These are phyloP conservation scores for Melanotaenia boesemani DNA, from an alignment of 2,797 vertebrate species.

Conservation along the genomic window DNA sequence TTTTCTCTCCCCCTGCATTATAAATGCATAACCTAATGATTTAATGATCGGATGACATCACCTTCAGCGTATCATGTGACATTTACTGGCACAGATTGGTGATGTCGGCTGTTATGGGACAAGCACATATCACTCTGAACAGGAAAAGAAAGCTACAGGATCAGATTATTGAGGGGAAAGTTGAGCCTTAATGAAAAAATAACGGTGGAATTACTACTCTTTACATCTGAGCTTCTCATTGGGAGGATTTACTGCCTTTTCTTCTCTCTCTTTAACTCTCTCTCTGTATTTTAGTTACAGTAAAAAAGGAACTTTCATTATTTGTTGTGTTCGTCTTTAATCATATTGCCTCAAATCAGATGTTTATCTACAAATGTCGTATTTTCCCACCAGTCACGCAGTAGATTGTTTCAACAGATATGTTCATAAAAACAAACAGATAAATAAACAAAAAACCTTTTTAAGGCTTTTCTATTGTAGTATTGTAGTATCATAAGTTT, in stretches of 20 bases:
- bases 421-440: neutral
- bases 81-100: constrained; percentile 64
- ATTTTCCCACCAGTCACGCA: neutral
- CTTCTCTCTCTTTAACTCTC: fast-evolving
- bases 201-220: too few species aligned
- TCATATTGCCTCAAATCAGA: neutral
- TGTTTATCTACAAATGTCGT: neutral
- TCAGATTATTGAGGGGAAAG: neutral
- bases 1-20: constrained; percentile 13
- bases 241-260: neutral
- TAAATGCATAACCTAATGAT: constrained; percentile 60
- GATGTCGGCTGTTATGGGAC: constrained; percentile 22
- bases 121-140: constrained; percentile 23
- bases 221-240: neutral
- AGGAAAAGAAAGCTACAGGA: constrained; percentile 8
- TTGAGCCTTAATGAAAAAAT: neutral
- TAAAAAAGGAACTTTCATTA: neutral
- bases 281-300: neutral
- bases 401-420: neutral
- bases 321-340: neutral
- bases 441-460: neutral
- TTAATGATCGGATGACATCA: constrained; percentile 77
- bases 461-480: neutral
- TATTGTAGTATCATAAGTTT: too few species aligned
- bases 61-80: constrained; percentile 34